Evolutionary conservation across 2,113 vertebrate genomes (phyloP), one percentile per base, ranked within the genome.

Genomic region (Xiphias gladius): DNA sequence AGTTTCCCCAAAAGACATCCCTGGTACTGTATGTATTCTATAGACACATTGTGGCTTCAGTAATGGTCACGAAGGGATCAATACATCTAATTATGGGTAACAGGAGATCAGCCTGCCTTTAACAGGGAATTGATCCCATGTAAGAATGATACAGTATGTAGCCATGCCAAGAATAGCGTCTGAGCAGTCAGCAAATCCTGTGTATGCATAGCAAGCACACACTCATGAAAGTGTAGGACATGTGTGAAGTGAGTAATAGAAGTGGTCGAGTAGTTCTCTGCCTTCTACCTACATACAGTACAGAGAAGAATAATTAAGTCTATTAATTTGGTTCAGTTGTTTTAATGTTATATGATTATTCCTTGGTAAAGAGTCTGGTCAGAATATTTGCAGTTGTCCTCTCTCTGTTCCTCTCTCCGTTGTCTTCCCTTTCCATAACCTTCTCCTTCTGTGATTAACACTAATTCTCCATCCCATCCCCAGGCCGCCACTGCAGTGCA

Each of bases 401-500:
- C 57, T 89, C 61, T 86, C 65, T 79, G 26, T 76, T 75, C 76
- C 57, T 88, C 59, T 81, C 67, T n/a, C n/a, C n/a, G n/a, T n/a
- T 88, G 86, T 88, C 76, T 37, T 80, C 85, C 78, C 57, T 85
- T 76, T 30, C 73, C 89, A 82, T 87, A 46, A 87, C 26, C 35
- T 22, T 20, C 82, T 80, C 82, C 78, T 70, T 35, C 81, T 91
- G 88, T 89, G 85, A 95, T 94, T 95, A 95, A 95, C 88, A 89
- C 80, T 93, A 94, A 95, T 94, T 95, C 93, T 94, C 79, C 95
- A 95, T 94, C 88, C 92, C 93, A 91, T 94, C 74, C 93, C 89
- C 94, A 95, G 95, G 94, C 94, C 93, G 88, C 89, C 94, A 95
- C 79, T 95, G 93, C 93, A 95, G 94, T 88, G 90, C 92, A 91